phyloP scores from a whole-genome alignment of 2,113 vertebrate genomes.

The Dasyprocta punctata region DNA sequence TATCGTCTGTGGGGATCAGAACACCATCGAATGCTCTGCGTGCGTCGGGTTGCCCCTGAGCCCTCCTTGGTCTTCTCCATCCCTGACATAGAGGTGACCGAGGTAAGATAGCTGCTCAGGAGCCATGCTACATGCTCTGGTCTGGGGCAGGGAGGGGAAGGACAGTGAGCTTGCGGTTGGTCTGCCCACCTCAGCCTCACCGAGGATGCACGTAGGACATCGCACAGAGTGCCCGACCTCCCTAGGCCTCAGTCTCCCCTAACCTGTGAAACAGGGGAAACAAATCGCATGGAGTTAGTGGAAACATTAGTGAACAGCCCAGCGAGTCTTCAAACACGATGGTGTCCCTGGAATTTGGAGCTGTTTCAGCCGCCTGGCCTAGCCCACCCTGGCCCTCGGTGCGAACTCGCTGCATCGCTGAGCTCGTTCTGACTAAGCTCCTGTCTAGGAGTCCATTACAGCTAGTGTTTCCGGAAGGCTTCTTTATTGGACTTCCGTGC shows the following conservation, averaged over 20 bases:
- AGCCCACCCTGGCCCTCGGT: not conserved
- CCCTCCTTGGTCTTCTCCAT: not conserved
- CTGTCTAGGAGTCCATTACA: not conserved
- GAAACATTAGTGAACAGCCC: not conserved
- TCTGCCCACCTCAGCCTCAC: not conserved
- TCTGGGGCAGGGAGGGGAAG: fast-evolving
- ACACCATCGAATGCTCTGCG: not conserved
- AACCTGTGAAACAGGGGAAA: not conserved
- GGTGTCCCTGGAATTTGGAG: not conserved
- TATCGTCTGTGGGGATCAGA: not conserved
- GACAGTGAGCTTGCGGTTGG: not conserved
- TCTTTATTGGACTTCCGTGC: not conserved
- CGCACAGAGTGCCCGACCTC: not conserved
- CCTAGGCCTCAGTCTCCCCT: not conserved
- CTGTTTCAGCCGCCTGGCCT: not conserved
- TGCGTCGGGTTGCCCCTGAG: not conserved
- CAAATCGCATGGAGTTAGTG: not conserved
- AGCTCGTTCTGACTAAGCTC: not conserved
- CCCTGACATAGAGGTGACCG: too few relatives aligned
- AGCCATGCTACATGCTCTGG: fast-evolving
- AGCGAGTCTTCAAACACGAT: not conserved
- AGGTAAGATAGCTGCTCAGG: not conserved
- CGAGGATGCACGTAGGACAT: not conserved
- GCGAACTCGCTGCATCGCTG: fast-evolving
- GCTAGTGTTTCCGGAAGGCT: not conserved